Percentiles rank a stretch among this genome's conserved stretches.
phyloP scores from a whole-genome alignment of 2,113 vertebrate genomes.

The Sprattus sprattus region DNA sequence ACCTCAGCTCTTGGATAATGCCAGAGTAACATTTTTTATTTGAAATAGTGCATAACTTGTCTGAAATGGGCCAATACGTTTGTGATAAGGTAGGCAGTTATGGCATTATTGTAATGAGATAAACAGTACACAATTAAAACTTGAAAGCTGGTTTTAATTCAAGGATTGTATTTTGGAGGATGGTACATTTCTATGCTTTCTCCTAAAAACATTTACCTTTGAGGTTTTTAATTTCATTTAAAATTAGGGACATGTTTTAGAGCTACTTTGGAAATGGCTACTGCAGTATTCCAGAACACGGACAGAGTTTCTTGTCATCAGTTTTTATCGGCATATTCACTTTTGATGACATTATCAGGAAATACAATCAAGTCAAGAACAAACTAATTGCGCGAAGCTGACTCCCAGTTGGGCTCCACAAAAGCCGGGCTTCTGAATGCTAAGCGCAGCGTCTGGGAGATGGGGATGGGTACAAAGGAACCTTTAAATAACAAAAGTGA shows the following conservation, averaged over 20 bases:
- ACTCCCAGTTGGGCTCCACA: not conserved
- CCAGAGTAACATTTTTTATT: not conserved
- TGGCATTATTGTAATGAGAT: too few relatives aligned
- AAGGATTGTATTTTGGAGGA: too few relatives aligned
- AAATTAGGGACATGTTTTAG: not conserved
- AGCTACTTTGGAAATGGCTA: not conserved
- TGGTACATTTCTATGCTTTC: too few relatives aligned
- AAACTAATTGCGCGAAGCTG: not conserved
- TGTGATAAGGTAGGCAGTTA: too few relatives aligned
- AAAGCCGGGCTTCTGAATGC: not conserved
- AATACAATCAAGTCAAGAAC: not conserved
- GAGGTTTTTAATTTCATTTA: not conserved
- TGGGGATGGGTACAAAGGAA: not conserved
- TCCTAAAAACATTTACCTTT: too few relatives aligned
- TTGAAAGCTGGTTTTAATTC: too few relatives aligned
- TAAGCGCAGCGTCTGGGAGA: not conserved
- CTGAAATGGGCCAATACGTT: not conserved
- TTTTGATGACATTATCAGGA: slow-evolving; percentile 6
- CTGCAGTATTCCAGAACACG: not conserved
- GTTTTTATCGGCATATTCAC: not conserved
- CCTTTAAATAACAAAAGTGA: not conserved
- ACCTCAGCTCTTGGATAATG: not conserved
- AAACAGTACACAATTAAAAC: too few relatives aligned
- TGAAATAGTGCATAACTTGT: not conserved
- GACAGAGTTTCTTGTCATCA: not conserved